Evolutionary conservation across 1,140 invertebrate genomes (phyloP), one percentile per base, ranked within the genome.

Genomic region (Drosophila santomea): DNA sequence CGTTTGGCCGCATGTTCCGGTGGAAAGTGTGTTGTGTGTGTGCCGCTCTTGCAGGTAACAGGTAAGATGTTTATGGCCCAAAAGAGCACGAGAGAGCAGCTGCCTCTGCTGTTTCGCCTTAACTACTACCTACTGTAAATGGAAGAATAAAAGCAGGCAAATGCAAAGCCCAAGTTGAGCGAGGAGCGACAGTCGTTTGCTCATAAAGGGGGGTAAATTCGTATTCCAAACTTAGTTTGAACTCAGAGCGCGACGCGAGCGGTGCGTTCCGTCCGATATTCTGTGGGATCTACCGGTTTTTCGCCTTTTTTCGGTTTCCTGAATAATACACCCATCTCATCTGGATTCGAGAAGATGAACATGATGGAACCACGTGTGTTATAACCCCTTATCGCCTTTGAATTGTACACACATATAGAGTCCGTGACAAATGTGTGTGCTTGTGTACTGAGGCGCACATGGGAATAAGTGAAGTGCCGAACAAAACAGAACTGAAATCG

Each of bases 121-220:
- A 25, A 23, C 20, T 39, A 39, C 20, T 39, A 39, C 7, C 6
- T 43, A 6, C 15, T 8, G 10, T 43, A 54, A 54, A 55, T 48
- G 67, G 12, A 47, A 69, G 1, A 47, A 47, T 10, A 35, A 41
- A 47, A 57, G 61, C 38, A 36, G 48, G 61, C 55, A 32, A 84
- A 77, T 68, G 73, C 77, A 85, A 84, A 84, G 74, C 84, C 75
- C 81, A 76, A 83, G 83, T 73, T 75, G 55, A 79, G 47, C 44
- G 50, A 55, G 41, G 50, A 55, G 41, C 36, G 39, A 35, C 60
- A 51, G 71, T 20, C 72, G n/a, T 20, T 39, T 20, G 50, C 60
- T 59, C 83, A 83, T 86, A 88, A 66, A 86, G 79, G 63, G 74
- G 66, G 69, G 74, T 56, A 72, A 50, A 52, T 55, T 51, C 58